A percentile compares a stretch with the other conserved stretches of the same genome.
phyloP scores from a whole-genome alignment of 1,140 invertebrate genomes.

The Tetramorium parvispinum region DNA sequence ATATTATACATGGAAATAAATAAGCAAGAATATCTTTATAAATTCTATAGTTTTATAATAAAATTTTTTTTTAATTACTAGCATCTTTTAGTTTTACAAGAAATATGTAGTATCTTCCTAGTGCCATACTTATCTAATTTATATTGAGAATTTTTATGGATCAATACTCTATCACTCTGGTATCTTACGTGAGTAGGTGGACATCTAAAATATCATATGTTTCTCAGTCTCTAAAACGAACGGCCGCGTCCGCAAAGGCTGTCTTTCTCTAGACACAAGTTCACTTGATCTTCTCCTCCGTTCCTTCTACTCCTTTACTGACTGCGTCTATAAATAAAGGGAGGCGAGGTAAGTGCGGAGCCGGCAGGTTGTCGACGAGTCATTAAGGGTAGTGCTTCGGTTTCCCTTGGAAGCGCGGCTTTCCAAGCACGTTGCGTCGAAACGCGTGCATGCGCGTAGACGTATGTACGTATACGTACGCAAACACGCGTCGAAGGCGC shows the following conservation, averaged over 20 bases:
- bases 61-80: background rate
- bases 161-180: conserved; percentile 17
- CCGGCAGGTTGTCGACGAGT: conserved; percentile 75
- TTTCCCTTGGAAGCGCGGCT: conserved; percentile 66
- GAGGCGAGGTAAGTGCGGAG: conserved; percentile 75
- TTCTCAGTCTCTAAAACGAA: conserved; percentile 66
- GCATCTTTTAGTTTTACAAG: background rate
- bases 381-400: conserved; percentile 81
- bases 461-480: background rate
- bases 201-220: conserved; percentile 25
- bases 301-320: conserved; percentile 57
- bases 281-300: conserved; percentile 66
- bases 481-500: conserved; percentile 28
- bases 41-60: background rate
- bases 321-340: conserved; percentile 75
- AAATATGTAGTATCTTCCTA: background rate
- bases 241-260: conserved; percentile 22
- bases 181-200: background rate
- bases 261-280: conserved; percentile 50
- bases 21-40: background rate
- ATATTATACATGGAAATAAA: background rate
- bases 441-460: background rate
- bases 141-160: conserved; percentile 38
- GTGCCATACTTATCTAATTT: background rate
- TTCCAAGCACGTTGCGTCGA: conserved; percentile 35